Percentiles rank a stretch among this genome's conserved stretches.
These are phyloP conservation scores for Torymus auratus DNA, from an alignment of 2,888 invertebrate genomes.

Conservation along the genomic window DNA sequence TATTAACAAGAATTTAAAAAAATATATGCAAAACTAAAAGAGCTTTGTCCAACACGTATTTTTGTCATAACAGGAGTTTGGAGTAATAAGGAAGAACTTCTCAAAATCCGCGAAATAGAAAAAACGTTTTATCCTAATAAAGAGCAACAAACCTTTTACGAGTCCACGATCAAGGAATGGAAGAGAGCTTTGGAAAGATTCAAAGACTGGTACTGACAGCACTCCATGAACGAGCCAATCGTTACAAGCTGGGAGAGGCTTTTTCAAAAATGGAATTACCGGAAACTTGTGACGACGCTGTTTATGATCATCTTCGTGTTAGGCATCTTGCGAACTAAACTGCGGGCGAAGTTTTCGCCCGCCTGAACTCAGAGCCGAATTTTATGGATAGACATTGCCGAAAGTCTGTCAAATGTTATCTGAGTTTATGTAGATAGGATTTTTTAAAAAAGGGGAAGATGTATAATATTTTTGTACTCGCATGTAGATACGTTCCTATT, in stretches of 20 bases:
- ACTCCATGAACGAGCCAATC: neutral
- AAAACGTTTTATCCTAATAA: constrained; percentile 80
- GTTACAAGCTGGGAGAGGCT: neutral
- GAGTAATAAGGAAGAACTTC: constrained; percentile 83
- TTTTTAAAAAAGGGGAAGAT: too few relatives aligned
- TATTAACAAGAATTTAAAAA: constrained; percentile 65
- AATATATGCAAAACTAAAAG: constrained; percentile 5
- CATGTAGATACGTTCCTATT: too few relatives aligned
- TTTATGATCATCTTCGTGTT: constrained; percentile 11
- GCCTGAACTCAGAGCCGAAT: too few relatives aligned
- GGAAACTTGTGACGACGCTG: constrained; percentile 1
- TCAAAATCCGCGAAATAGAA: constrained; percentile 80
- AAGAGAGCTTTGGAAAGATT: constrained; percentile 80
- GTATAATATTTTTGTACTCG: too few relatives aligned
- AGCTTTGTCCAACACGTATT: neutral
- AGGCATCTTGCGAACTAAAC: neutral
- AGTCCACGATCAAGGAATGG: constrained; percentile 77
- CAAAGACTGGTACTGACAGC: constrained; percentile 79
- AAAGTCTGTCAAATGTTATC: too few relatives aligned
- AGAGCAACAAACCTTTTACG: constrained; percentile 69
- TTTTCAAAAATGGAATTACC: neutral
- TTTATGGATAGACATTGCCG: too few relatives aligned
- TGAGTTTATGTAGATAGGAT: too few relatives aligned
- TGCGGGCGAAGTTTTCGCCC: too few relatives aligned
- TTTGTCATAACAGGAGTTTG: constrained; percentile 81